Conservation (phyloP, 2,888 invertebrate genomes). For the Dendrolimus pini region DNA sequence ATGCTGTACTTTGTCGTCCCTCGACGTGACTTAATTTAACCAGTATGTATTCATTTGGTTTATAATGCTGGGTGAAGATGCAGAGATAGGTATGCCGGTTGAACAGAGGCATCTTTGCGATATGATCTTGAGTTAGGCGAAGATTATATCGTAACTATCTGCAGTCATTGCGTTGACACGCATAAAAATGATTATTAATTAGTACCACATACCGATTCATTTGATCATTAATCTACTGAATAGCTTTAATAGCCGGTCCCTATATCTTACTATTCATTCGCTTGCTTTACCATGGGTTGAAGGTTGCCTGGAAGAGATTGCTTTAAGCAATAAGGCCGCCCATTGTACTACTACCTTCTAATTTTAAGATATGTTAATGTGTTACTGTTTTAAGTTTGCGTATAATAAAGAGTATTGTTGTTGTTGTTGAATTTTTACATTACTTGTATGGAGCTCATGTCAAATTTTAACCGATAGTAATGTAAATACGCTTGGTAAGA, state of each 20-base stretch:
- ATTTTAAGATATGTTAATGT: too few species aligned
- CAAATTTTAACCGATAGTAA: too few species aligned
- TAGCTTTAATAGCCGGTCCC: background rate
- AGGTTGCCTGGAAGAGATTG: too few species aligned
- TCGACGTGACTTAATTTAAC: conserved; percentile 45
- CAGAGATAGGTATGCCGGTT: conserved; percentile 32
- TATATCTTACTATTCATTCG: too few species aligned
- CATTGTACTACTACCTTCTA: too few species aligned
- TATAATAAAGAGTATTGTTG: too few species aligned
- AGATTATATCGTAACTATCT: conserved; percentile 38
- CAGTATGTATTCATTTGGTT: conserved; percentile 41
- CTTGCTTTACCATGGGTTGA: too few species aligned
- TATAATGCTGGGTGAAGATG: conserved; percentile 39
- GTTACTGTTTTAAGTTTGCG: too few species aligned
- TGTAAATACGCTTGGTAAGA: too few species aligned
- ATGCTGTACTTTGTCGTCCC: conserved; percentile 26
- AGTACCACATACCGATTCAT: conserved; percentile 33
- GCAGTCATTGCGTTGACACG: conserved; percentile 35
- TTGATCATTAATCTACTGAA: conserved; percentile 22
- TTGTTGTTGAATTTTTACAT: too few species aligned
- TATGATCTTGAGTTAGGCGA: conserved; percentile 37
- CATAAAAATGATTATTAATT: conserved; percentile 52
- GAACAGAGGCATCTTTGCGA: conserved; percentile 31
- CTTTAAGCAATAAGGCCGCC: too few species aligned
- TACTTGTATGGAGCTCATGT: too few species aligned